Percentiles rank a stretch among this genome's conserved stretches.
Evolutionary conservation across 2,888 invertebrate species (phyloP).

Genomic region (Caenorhabditis sp.): DNA sequence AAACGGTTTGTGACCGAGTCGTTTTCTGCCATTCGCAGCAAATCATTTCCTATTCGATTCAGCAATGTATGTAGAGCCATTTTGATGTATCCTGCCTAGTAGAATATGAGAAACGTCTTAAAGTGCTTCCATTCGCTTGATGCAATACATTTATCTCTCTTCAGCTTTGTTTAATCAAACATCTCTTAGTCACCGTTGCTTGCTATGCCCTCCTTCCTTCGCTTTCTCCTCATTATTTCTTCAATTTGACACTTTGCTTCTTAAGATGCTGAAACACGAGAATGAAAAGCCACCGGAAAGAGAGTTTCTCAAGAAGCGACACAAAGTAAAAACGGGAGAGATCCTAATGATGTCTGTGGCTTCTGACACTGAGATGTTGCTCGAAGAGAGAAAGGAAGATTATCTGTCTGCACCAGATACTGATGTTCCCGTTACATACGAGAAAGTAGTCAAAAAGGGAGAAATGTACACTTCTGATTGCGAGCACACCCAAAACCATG

Average conservation of each 20-base stretch:
- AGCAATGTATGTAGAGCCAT: too few species aligned
- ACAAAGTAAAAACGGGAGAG: neutral
- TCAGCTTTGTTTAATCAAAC: too few species aligned
- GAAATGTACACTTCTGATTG: slow-evolving; percentile 11
- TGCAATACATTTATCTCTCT: too few species aligned
- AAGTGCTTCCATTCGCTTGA: too few species aligned
- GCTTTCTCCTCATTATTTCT: neutral
- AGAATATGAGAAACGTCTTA: too few species aligned
- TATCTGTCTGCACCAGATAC: neutral
- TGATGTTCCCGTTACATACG: neutral
- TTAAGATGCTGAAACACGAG: neutral
- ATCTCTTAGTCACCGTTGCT: too few species aligned
- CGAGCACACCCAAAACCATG: neutral
- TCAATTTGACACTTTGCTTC: neutral
- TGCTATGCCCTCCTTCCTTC: neutral
- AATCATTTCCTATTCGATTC: too few species aligned
- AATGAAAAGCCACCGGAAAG: neutral
- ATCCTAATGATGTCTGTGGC: neutral
- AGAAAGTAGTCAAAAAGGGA: slow-evolving; percentile 2
- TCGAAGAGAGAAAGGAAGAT: neutral
- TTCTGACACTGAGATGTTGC: neutral
- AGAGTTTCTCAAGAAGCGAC: neutral
- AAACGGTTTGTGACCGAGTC: too few species aligned
- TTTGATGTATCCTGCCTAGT: too few species aligned
- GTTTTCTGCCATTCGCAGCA: too few species aligned